A percentile compares a stretch with the other conserved stretches of the same genome.
Conservation (phyloP, 2,113 vertebrate species). For the Ceuthmochares aereus region DNA sequence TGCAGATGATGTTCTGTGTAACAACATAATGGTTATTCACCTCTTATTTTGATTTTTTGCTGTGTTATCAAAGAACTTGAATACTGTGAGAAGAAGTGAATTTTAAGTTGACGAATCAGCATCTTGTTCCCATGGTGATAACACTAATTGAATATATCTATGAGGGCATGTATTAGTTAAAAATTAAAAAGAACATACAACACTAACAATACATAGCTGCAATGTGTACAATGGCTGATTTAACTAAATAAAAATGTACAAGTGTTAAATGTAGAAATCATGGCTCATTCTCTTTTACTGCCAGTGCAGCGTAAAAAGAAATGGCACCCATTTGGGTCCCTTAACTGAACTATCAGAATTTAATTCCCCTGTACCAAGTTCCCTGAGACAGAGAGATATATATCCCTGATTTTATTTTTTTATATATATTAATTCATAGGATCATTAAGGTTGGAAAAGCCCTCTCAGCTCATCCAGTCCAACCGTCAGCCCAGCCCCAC, state of each 20-base stretch:
- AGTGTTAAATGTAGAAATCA: slow-evolving; percentile 83
- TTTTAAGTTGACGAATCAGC: slow-evolving; percentile 91
- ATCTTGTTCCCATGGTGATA: slow-evolving; percentile 96
- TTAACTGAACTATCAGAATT: rapidly evolving
- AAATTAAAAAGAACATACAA: slow-evolving; percentile 83
- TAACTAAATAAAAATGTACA: slow-evolving; percentile 94
- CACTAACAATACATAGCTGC: slow-evolving; percentile 92
- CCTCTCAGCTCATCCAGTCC: too few species aligned
- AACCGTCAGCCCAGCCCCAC: too few species aligned
- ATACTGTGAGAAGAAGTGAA: slow-evolving; percentile 91
- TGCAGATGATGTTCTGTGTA: slow-evolving; percentile 86
- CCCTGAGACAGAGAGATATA: too few species aligned
- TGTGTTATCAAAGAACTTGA: slow-evolving; percentile 89
- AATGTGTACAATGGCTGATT: slow-evolving; percentile 94
- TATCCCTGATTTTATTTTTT: too few species aligned
- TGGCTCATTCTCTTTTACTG: neutral
- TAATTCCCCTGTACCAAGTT: neutral
- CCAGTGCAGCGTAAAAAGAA: rapidly evolving
- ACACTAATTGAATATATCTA: slow-evolving; percentile 94
- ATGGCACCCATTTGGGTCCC: rapidly evolving
- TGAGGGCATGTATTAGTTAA: slow-evolving; percentile 95
- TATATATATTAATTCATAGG: too few species aligned
- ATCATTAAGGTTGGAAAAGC: too few species aligned
- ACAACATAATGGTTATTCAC: slow-evolving; percentile 81
- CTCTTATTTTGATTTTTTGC: slow-evolving; percentile 81